These are phyloP conservation scores for Idaea biselata DNA, from an alignment of 2,888 invertebrate species.

Conservation along the genomic window DNA sequence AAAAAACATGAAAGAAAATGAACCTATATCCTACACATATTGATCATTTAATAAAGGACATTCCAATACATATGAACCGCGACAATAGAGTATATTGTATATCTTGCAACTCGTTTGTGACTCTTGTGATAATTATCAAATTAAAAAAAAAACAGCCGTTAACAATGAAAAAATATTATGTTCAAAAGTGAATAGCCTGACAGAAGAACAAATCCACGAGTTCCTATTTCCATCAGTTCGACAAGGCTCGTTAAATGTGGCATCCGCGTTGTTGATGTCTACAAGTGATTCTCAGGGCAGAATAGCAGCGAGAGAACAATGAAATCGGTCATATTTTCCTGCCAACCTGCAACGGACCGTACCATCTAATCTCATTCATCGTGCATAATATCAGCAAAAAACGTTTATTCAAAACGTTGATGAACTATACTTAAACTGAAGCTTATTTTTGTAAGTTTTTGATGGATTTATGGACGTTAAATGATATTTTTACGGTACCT, in stretches of 20 bases:
- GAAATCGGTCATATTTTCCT: constrained; percentile 79
- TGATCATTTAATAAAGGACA: too few species aligned
- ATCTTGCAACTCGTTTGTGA: too few species aligned
- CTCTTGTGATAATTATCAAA: too few species aligned
- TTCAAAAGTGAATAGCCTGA: constrained; percentile 52
- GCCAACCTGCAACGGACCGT: constrained; percentile 73
- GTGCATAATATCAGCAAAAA: constrained; percentile 64
- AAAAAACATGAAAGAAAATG: too few species aligned
- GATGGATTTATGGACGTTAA: constrained; percentile 46
- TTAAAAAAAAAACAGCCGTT: too few species aligned
- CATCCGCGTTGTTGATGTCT: constrained; percentile 75
- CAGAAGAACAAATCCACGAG: constrained; percentile 67
- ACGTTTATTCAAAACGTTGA: constrained; percentile 67
- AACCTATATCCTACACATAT: too few species aligned
- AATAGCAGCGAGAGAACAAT: constrained; percentile 72
- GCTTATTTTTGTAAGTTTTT: constrained; percentile 65
- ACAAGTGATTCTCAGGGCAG: constrained; percentile 76
- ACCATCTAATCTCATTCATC: constrained; percentile 69
- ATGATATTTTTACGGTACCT: neutral
- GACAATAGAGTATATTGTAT: too few species aligned
- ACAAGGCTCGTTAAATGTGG: constrained; percentile 79
- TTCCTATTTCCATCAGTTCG: constrained; percentile 74
- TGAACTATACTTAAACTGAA: constrained; percentile 66
- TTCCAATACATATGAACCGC: too few species aligned
- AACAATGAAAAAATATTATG: neutral